Evolutionary conservation across 2,797 vertebrate species (phyloP), one percentile per base, ranked within the genome.

Genomic region (Eulemur albifrons): DNA sequence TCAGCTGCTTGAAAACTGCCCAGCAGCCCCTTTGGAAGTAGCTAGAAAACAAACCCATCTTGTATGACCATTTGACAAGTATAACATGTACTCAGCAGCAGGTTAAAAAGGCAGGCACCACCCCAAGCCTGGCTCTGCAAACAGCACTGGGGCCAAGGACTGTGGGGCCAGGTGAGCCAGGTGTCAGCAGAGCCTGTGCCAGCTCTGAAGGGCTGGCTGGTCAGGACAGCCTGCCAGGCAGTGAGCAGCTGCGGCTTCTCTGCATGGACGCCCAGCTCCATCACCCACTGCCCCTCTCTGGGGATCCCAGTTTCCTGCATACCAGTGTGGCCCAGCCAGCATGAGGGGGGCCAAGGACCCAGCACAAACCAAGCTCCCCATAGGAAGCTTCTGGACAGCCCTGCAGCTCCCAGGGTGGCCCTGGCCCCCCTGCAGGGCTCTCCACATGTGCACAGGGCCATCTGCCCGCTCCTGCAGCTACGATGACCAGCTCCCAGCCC

Each of bases 331-430:
- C n/a, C n/a, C 32, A 35, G 30, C 23, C 12, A 50, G n/a, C 5
- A 8, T 48, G 77, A 38, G 32, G 40, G 50, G 18, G 15, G 27
- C n/a, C 50, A 5, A 84, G 1, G 35, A 25, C 61, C 59, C 2
- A 0, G 6, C 23, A 48, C n/a, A 6, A 9, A n/a, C 48, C 20
- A 13, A 11, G 32, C n/a, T 15, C 32, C 73, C 12, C 15, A 0
- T 13, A 20, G 20, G 32, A 76, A 76, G 32, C 6, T 12, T 25
- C 48, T 45, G 20, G 35, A 76, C 21, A 27, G 27, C 10, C 81
- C 11, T 40, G 10, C 10, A 43, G 79, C 61, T 27, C 54, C 54
- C 43, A 50, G n/a, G 1, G 2, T 0, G 2, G 21, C 80, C 2
- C 1, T 1, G 43, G 43, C 45, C 57, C 30, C 77, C 30, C 65